These are phyloP conservation scores for Drosophila ercepeae DNA, from an alignment of 1,140 invertebrate species.

Conservation along the genomic window DNA sequence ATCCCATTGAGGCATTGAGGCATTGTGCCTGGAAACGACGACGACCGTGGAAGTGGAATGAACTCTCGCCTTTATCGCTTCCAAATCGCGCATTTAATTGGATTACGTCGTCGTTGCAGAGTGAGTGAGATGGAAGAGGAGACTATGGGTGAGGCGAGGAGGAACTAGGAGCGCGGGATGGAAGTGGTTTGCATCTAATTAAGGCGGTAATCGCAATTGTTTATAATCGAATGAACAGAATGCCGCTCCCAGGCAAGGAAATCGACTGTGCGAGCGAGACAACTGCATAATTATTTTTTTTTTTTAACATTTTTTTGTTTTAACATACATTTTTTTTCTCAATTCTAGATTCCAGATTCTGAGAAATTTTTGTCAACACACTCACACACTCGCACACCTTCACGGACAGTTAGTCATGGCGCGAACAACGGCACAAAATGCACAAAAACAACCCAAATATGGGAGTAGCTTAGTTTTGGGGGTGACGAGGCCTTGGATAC, in stretches of 20 bases:
- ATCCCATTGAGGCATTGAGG: background rate
- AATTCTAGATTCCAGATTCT: background rate
- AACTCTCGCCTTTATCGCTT: slow-evolving; percentile 12
- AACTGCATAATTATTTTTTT: background rate
- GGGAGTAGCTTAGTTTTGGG: background rate
- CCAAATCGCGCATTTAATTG: slow-evolving; percentile 38
- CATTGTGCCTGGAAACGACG: background rate
- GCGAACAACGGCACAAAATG: background rate
- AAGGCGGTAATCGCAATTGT: slow-evolving; percentile 18
- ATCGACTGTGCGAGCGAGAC: slow-evolving; percentile 20
- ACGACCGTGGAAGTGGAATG: slow-evolving; percentile 9
- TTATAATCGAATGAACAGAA: slow-evolving; percentile 12
- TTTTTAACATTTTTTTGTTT: no score
- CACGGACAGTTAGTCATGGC: slow-evolving; percentile 12
- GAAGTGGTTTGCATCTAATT: slow-evolving; percentile 11
- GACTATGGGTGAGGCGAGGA: background rate
- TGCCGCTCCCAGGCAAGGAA: slow-evolving; percentile 21
- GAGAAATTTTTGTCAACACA: slow-evolving; percentile 1
- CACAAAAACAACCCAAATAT: background rate
- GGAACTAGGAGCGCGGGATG: no score
- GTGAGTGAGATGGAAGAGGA: no score
- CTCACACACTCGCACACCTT: background rate
- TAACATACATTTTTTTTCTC: background rate
- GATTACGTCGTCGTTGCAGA: slow-evolving; percentile 10
- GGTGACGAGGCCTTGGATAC: background rate